Conservation (phyloP, 2,888 invertebrate species). For the Rhagonycha lutea region DNA sequence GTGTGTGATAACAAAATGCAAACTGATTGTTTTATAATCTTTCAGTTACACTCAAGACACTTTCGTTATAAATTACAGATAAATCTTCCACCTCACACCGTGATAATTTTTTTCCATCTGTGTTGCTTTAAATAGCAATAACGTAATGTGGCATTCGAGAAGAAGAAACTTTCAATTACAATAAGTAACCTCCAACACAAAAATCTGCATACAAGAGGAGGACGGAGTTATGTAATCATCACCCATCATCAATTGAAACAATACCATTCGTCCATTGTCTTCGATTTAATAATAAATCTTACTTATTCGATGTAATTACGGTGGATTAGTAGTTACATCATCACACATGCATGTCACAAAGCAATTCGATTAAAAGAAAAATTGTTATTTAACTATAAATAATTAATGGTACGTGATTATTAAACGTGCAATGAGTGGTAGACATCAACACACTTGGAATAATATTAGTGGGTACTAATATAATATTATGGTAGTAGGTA, state of each 20-base stretch:
- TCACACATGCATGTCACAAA: not conserved
- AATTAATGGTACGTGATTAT: not conserved
- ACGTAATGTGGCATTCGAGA: not conserved
- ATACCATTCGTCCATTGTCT: not conserved
- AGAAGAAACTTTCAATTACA: not conserved
- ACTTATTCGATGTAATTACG: not conserved
- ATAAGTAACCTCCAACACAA: not conserved
- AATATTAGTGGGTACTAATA: too few species aligned
- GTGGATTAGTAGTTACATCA: not conserved
- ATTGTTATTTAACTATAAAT: not conserved
- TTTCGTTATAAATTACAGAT: not conserved
- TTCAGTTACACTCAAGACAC: not conserved
- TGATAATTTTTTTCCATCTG: not conserved
- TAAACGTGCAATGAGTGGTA: not conserved
- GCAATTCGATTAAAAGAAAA: not conserved
- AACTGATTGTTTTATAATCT: not conserved
- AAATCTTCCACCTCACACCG: not conserved
- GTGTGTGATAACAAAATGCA: not conserved
- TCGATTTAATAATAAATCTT: not conserved
- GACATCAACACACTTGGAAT: not conserved
- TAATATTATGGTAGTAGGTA: not conserved
- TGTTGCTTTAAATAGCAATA: not conserved
- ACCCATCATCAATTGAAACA: not conserved
- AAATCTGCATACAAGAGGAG: not conserved
- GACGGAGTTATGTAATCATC: not conserved